Percentiles rank a stretch among this genome's conserved stretches.
These are phyloP conservation scores for Nephrotoma guestfalica DNA, from an alignment of 2,888 invertebrate genomes.

Conservation along the genomic window DNA sequence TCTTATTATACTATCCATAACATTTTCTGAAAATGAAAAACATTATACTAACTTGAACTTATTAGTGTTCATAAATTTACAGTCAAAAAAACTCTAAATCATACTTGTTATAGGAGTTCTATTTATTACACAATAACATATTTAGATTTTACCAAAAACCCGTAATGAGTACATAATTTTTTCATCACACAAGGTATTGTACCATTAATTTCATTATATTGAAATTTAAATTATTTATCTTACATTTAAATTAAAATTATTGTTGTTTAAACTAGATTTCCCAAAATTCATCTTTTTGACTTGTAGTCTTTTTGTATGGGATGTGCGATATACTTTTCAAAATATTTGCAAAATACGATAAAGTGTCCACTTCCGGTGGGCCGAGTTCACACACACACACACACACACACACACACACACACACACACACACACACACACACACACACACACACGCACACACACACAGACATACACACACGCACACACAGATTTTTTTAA, in stretches of 20 bases:
- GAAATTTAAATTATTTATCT: not conserved
- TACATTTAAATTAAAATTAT: not conserved
- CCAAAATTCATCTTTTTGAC: not conserved
- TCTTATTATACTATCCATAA: not conserved
- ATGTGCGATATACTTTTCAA: not conserved
- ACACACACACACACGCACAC: too few species aligned
- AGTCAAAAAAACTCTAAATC: not conserved
- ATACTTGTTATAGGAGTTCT: not conserved
- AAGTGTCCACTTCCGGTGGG: too few species aligned
- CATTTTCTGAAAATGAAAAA: not conserved
- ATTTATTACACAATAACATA: not conserved
- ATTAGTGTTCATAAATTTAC: not conserved
- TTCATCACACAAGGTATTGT: not conserved
- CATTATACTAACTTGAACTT: not conserved
- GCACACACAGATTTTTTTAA: too few species aligned
- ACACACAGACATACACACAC: too few species aligned
- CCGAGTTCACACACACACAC: too few species aligned
- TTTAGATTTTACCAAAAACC: not conserved
- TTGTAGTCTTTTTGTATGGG: not conserved
- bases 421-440: too few species aligned
- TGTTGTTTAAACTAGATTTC: not conserved
- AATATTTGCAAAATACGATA: too few species aligned
- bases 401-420: too few species aligned
- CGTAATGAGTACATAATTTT: not conserved
- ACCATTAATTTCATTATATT: not conserved